Conservation (phyloP, 2,113 vertebrate species). For the Apteryx owenii region DNA sequence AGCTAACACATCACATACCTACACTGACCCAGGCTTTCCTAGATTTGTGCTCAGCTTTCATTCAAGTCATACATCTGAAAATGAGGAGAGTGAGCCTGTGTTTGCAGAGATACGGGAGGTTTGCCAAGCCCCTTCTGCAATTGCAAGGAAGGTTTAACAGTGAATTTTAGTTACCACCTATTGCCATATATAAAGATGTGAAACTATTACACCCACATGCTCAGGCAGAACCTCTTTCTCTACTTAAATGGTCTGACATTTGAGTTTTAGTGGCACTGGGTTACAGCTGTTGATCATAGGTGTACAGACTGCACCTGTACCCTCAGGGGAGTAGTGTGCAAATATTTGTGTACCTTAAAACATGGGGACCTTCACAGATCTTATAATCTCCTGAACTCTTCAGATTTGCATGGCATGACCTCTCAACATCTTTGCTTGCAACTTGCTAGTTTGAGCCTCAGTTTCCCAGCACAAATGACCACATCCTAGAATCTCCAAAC, state of each 20-base stretch:
- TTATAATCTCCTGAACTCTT: neutral
- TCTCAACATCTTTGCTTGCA: neutral
- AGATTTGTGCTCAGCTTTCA: neutral
- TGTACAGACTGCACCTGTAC: neutral
- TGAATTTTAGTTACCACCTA: neutral
- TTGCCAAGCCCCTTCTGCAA: neutral
- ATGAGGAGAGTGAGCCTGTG: no score
- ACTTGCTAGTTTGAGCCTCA: neutral
- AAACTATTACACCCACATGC: conserved; percentile 27
- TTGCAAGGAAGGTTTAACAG: neutral
- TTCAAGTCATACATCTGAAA: neutral
- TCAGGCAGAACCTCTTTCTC: neutral
- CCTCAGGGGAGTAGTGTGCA: neutral
- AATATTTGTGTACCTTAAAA: neutral
- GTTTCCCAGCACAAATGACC: no score
- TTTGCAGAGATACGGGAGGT: neutral
- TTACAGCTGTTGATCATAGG: neutral
- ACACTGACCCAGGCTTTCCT: neutral
- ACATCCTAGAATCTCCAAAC: no score
- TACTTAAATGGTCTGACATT: neutral
- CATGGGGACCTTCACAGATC: neutral
- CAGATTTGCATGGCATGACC: neutral
- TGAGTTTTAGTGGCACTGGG: neutral
- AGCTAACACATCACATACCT: neutral
- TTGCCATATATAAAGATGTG: neutral